Evolutionary conservation across 2,797 vertebrate species (phyloP).

Genomic region (Psittacula echo): DNA sequence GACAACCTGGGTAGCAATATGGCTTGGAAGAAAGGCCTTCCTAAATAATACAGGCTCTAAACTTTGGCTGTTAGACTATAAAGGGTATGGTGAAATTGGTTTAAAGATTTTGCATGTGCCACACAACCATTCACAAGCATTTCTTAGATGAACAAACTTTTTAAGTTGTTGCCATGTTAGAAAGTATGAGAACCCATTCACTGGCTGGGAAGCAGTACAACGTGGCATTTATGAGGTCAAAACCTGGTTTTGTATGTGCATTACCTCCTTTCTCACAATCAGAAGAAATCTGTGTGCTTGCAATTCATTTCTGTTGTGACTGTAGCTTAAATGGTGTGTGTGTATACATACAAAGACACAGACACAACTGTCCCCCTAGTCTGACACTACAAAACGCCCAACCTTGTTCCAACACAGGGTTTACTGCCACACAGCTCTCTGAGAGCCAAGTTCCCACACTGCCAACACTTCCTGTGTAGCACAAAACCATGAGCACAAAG

Average conservation of each 20-base stretch:
- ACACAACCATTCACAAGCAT: background rate
- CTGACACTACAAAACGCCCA: background rate
- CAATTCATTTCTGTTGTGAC: too few species aligned
- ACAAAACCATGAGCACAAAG: background rate
- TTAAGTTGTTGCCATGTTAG: background rate
- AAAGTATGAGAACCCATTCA: background rate
- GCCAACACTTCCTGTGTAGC: background rate
- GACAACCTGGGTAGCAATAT: background rate
- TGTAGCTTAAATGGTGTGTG: background rate
- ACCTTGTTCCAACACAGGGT: background rate
- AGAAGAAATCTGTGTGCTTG: background rate
- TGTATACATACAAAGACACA: too few species aligned
- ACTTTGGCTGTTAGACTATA: background rate
- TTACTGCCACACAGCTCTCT: background rate
- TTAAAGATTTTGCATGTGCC: background rate
- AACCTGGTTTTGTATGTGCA: background rate
- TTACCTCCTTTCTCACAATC: background rate
- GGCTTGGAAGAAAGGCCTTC: background rate
- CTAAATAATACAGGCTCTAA: background rate
- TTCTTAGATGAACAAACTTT: background rate
- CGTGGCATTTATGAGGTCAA: background rate
- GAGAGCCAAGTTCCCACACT: background rate
- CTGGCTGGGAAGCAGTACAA: background rate
- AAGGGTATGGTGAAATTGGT: background rate
- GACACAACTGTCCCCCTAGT: rapidly evolving